Conservation (phyloP, 1,140 invertebrate genomes). For the Atta cephalotes region DNA sequence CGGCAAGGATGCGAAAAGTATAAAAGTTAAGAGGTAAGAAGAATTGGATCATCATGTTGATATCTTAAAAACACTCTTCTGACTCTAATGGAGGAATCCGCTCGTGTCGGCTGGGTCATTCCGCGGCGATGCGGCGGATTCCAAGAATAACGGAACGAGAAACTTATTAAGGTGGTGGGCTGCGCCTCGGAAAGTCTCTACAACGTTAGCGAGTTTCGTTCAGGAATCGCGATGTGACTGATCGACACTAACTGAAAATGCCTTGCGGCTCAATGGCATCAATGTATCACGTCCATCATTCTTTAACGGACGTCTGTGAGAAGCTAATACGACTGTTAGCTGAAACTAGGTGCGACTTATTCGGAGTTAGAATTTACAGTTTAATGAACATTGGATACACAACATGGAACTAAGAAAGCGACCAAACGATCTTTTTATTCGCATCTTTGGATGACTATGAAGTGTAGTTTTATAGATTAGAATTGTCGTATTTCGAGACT, state of each 20-base stretch:
- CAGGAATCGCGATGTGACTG: conserved; percentile 51
- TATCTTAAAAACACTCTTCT: conserved; percentile 59
- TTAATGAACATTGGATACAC: background rate
- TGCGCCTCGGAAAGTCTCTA: background rate
- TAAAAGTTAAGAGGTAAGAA: conserved; percentile 20
- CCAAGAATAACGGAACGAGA: conserved; percentile 69
- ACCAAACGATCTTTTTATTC: background rate
- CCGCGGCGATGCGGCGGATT: conserved; percentile 72
- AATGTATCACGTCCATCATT: background rate
- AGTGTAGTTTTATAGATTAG: background rate
- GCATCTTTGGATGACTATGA: background rate
- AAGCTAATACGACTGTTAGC: conserved; percentile 17
- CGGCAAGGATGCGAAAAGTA: background rate
- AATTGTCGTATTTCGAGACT: background rate
- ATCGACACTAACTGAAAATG: conserved; percentile 20
- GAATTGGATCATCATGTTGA: conserved; percentile 51
- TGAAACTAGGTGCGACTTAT: background rate
- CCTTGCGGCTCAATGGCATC: background rate
- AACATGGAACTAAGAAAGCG: conserved; percentile 24
- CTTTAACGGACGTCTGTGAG: background rate
- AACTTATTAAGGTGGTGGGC: conserved; percentile 42
- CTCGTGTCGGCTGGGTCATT: conserved; percentile 67
- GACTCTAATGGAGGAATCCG: conserved; percentile 71
- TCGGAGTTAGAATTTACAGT: background rate
- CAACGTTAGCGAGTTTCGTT: conserved; percentile 10